Conservation (phyloP, 2,113 vertebrate genomes). For the Dunckerocampus dactyliophorus region DNA sequence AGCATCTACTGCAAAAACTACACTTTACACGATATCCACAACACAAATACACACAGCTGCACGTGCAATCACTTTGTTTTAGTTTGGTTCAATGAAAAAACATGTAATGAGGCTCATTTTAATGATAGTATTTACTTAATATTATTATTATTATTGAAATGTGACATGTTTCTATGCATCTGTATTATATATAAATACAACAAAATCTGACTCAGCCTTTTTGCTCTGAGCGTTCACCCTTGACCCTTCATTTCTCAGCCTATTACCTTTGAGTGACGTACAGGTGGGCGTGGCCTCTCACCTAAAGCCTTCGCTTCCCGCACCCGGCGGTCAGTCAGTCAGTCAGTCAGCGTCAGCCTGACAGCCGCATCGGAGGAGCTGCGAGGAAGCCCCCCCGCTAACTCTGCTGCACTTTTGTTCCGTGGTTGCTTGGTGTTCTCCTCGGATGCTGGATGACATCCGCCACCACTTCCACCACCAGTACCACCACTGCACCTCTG, state of each 20-base stretch:
- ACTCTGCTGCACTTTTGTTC: slow-evolving; percentile 16
- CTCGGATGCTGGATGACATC: slow-evolving; percentile 59
- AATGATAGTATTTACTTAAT: too few relatives aligned
- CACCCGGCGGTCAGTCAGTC: neutral
- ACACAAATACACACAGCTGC: too few relatives aligned
- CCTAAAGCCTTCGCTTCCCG: neutral
- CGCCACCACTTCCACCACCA: slow-evolving; percentile 24
- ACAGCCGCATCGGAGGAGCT: slow-evolving; percentile 30
- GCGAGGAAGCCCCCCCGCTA: slow-evolving; percentile 31
- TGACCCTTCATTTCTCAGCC: slow-evolving; percentile 6
- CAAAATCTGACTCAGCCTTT: neutral
- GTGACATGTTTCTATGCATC: too few relatives aligned
- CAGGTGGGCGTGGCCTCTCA: slow-evolving; percentile 57
- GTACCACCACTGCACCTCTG: slow-evolving; percentile 30
- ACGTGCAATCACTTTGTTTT: too few relatives aligned
- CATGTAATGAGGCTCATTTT: too few relatives aligned
- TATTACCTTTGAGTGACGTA: slow-evolving; percentile 16
- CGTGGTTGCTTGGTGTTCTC: slow-evolving; percentile 2
- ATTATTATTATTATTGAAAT: too few relatives aligned
- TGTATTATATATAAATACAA: too few relatives aligned
- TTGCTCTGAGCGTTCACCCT: neutral
- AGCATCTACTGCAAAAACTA: too few relatives aligned
- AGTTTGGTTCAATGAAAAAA: too few relatives aligned
- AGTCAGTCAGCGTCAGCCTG: slow-evolving; percentile 4
- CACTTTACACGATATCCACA: too few relatives aligned